These are phyloP conservation scores for Sinosuthora webbiana DNA, from an alignment of 2,113 vertebrate species.

Conservation along the genomic window DNA sequence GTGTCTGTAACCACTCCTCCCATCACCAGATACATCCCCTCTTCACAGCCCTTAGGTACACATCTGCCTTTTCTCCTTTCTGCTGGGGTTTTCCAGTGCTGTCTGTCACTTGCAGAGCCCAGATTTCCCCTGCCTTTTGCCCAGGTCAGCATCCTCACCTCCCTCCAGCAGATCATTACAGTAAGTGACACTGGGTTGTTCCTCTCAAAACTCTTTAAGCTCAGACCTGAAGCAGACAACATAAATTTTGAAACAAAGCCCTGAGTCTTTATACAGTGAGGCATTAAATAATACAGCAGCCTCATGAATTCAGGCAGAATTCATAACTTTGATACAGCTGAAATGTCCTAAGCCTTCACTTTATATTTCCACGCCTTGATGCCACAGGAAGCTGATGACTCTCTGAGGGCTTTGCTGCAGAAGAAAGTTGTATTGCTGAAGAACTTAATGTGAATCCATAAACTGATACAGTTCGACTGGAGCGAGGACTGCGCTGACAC, in stretches of 20 bases:
- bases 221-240: not conserved
- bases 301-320: not conserved
- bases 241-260: not conserved
- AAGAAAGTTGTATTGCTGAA: not conserved
- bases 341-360: not conserved
- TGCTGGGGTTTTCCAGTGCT: not conserved
- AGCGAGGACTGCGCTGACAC: rapidly evolving
- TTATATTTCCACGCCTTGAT: not conserved
- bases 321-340: not conserved
- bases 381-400: not conserved
- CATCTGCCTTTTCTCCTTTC: not conserved
- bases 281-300: constrained; percentile 24
- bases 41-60: not conserved
- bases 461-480: not conserved
- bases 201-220: not conserved
- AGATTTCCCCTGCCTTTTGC: not conserved
- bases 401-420: not conserved
- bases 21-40: rapidly evolving
- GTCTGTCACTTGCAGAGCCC: not conserved
- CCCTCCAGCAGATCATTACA: not conserved
- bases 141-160: not conserved
- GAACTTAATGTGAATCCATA: not conserved
- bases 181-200: not conserved
- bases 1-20: not conserved
- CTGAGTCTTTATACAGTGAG: not conserved